These are phyloP conservation scores for Eidolon helvum DNA, from an alignment of 2,113 vertebrate species.

Conservation along the genomic window DNA sequence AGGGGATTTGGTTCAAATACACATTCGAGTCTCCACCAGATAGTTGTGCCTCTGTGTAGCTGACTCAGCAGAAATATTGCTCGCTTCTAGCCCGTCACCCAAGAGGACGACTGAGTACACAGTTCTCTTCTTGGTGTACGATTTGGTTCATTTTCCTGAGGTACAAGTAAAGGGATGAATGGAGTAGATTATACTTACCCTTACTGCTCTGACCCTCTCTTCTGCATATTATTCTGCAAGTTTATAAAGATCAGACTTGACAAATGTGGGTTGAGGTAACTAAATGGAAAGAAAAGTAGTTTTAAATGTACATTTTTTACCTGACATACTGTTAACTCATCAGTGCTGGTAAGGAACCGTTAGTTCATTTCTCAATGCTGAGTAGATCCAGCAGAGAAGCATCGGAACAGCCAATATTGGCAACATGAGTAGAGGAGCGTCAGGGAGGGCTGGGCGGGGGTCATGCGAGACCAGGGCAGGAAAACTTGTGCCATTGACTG, in stretches of 20 bases:
- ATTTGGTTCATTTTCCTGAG: not conserved
- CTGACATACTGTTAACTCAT: not conserved
- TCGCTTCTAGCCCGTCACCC: not conserved
- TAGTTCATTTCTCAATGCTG: not conserved
- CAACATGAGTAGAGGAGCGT: not conserved
- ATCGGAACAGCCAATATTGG: not conserved
- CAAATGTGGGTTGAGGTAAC: not conserved
- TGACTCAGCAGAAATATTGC: not conserved
- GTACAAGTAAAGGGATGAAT: not conserved
- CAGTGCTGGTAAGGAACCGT: not conserved
- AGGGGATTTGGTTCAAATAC: not conserved
- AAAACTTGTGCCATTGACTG: not conserved
- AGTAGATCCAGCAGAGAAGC: not conserved
- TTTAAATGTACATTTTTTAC: not conserved
- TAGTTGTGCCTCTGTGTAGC: not conserved
- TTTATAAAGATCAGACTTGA: not conserved
- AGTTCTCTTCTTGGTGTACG: not conserved
- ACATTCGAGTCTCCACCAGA: not conserved
- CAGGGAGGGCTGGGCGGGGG: not conserved
- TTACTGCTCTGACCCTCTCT: not conserved
- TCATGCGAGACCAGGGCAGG: not conserved
- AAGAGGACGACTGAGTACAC: not conserved
- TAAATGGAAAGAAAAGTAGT: constrained; percentile 19
- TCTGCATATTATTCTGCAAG: not conserved
- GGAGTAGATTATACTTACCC: not conserved